These are phyloP conservation scores for Julus scanicus DNA, from an alignment of 2,888 invertebrate species.

Conservation along the genomic window DNA sequence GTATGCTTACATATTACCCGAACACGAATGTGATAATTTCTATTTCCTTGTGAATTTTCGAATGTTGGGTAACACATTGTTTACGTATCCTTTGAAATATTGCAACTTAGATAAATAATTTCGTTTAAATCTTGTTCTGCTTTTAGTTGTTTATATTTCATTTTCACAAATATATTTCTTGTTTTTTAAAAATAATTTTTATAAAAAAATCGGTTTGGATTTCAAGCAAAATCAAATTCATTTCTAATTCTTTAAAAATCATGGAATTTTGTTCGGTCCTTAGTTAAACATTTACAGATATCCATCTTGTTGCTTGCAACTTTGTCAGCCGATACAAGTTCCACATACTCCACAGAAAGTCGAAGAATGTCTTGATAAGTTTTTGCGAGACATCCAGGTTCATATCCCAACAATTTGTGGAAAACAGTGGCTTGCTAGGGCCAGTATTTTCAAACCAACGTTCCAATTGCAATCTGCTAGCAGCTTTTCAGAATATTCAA, in stretches of 20 bases:
- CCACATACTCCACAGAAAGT: neutral
- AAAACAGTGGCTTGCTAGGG: neutral
- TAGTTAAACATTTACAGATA: neutral
- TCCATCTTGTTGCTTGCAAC: conserved; percentile 44
- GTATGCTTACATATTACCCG: neutral
- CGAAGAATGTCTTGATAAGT: neutral
- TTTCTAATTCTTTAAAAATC: too few relatives aligned
- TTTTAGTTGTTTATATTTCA: neutral
- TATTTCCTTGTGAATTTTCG: neutral
- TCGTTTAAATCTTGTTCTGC: neutral
- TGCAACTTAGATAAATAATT: neutral
- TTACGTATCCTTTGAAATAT: neutral
- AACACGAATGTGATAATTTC: neutral
- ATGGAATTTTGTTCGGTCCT: neutral
- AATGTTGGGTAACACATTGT: neutral
- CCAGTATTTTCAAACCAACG: neutral
- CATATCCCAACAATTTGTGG: conserved; percentile 25
- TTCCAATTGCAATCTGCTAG: neutral
- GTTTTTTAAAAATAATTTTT: too few relatives aligned
- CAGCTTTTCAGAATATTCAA: too few relatives aligned
- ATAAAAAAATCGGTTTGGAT: too few relatives aligned
- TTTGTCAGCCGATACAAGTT: neutral
- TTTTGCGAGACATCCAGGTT: neutral
- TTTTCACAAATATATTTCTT: too few relatives aligned
- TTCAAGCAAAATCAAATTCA: too few relatives aligned